Evolutionary conservation across 2,797 vertebrate genomes (phyloP), one percentile per base, ranked within the genome.

Genomic region (Danio kyathit): DNA sequence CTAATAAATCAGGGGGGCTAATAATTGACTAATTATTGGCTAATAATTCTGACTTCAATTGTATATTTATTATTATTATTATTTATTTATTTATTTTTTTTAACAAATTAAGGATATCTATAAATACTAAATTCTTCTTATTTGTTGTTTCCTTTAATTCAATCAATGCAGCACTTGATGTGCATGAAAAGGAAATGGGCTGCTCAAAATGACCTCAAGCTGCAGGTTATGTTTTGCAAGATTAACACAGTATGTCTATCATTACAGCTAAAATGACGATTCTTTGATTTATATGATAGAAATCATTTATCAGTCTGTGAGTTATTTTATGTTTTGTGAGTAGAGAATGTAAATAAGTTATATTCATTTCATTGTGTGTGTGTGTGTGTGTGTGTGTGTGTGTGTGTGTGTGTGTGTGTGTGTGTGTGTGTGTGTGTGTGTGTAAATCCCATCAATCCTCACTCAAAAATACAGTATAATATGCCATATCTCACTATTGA

Each of bases 81-180:
- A 12, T 48, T 48, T 2, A 7, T 7, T 11, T 6, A 29, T 29
- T 29, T 29, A 29, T 13, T 52, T 52, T 52, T 52, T 13, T 48
- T n/a, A 11, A 56, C 5, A 56, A 59, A 59, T 17, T 10, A 16
- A 16, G n/a, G 6, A 29, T 74, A 21, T 12, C 21, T 46, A 57
- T 54, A 8, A 81, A 56, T 0, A 56, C 86, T 13, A 75, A 13
- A 1, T 4, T 29, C 72, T 21, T 14, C 41, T 46, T n/a, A n/a
- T n/a, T 65, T 29, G 14, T 56, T n/a, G 61, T 11, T 74, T 38
- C 48, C 13, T 61, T 74, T 29, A 29, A 72, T 76, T 65, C 48
- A 14, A 71, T 60, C 63, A 77, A 21, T 17, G 57, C 79, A 67
- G 66, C 59, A 74, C 52, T 66, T 71, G 57, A 73, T 44, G 41